A percentile compares a stretch with the other conserved stretches of the same genome.
Conservation (phyloP, 2,888 invertebrate genomes). For the Stenurella melanura region DNA sequence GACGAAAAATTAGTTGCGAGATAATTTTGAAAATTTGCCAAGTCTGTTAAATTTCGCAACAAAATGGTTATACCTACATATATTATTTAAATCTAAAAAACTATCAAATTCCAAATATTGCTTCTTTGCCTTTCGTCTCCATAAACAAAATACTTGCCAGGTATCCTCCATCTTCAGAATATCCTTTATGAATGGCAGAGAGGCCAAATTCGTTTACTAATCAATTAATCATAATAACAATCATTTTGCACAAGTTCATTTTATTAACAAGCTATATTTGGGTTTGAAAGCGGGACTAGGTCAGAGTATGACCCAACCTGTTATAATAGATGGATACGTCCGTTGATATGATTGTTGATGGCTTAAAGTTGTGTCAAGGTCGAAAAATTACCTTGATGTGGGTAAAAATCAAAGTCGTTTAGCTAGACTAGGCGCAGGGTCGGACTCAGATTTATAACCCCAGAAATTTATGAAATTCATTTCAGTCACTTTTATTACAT, state of each 20-base stretch:
- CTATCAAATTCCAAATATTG: not conserved
- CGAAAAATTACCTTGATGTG: not conserved
- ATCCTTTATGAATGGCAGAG: not conserved
- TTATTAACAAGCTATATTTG: slow-evolving; percentile 6
- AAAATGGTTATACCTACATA: not conserved
- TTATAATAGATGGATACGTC: not conserved
- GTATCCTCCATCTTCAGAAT: not conserved
- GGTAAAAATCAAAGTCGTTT: not conserved
- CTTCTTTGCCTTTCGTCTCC: not conserved
- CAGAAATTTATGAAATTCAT: too few relatives aligned
- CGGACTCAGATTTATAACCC: not conserved
- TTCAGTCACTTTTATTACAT: too few relatives aligned
- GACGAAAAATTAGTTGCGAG: not conserved
- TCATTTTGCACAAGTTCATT: not conserved
- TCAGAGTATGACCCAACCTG: slow-evolving; percentile 10
- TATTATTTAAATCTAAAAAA: too few relatives aligned
- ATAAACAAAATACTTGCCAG: not conserved
- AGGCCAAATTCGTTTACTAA: not conserved
- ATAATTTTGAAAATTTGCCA: slow-evolving; percentile 24
- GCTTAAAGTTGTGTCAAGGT: not conserved
- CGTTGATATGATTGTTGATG: not conserved
- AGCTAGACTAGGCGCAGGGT: not conserved
- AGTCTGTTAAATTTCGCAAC: slow-evolving; percentile 2
- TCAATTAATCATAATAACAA: not conserved
- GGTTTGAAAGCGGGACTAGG: slow-evolving; percentile 7